Conservation (phyloP, 2,113 vertebrate species). For the Scomber japonicus region DNA sequence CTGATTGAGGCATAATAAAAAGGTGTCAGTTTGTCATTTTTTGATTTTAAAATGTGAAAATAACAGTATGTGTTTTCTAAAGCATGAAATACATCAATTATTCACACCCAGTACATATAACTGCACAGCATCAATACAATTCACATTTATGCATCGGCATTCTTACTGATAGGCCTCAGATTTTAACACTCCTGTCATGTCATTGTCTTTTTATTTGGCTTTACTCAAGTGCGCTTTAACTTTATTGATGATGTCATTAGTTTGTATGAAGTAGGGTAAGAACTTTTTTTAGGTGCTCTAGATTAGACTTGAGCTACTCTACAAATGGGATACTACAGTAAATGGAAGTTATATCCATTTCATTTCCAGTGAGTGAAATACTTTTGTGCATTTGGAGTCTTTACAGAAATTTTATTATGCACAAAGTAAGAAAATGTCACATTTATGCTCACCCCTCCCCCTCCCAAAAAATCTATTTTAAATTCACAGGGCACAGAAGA, state of each 20-base stretch:
- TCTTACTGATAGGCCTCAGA: constrained; percentile 23
- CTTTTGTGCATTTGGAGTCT: constrained; percentile 23
- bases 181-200: constrained; percentile 36
- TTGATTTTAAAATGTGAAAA: constrained; percentile 52
- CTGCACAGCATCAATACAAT: constrained; percentile 15
- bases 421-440: constrained; percentile 38
- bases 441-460: constrained; percentile 33
- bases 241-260: constrained; percentile 72
- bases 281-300: constrained; percentile 62
- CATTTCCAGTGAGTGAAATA: constrained; percentile 24
- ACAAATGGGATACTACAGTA: constrained; percentile 51
- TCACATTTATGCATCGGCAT: constrained; percentile 39
- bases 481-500: constrained; percentile 49
- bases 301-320: constrained; percentile 54
- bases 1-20: constrained; percentile 31
- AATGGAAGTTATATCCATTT: constrained; percentile 15
- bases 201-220: constrained; percentile 60
- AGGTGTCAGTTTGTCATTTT: constrained; percentile 12
- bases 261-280: constrained; percentile 46
- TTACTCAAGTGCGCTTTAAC: constrained; percentile 71
- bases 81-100: constrained; percentile 30
- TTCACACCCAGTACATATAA: constrained; percentile 33
- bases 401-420: constrained; percentile 46
- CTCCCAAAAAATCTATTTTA: constrained; percentile 20
- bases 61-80: constrained; percentile 39